A percentile compares a stretch with the other conserved stretches of the same genome.
Evolutionary conservation across 2,113 vertebrate species (phyloP).

Genomic region (Coturnix japonica): DNA sequence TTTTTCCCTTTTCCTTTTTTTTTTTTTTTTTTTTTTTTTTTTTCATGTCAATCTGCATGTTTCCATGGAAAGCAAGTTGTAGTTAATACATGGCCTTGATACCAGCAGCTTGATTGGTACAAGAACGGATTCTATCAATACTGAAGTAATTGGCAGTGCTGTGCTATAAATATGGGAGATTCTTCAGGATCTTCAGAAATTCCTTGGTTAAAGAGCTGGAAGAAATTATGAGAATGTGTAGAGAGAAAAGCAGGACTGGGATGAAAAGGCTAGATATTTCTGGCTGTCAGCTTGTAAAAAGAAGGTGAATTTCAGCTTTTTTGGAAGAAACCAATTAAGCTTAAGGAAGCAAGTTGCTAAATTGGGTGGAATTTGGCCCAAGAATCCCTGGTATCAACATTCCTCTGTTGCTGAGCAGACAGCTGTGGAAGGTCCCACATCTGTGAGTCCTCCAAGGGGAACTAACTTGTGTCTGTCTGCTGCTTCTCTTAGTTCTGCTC

Average conservation of each 20-base stretch:
- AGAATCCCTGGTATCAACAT: not conserved
- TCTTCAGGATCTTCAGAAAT: not conserved
- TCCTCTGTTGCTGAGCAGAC: not conserved
- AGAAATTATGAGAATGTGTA: not conserved
- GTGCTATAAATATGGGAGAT: not conserved
- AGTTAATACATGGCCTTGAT: not conserved
- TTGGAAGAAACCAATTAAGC: not conserved
- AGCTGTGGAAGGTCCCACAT: not conserved
- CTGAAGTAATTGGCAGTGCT: not conserved
- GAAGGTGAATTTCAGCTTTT: not conserved
- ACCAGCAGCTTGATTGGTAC: not conserved
- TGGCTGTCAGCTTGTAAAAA: not conserved
- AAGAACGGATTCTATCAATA: not conserved
- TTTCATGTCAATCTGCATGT: not conserved
- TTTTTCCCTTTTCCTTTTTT: not conserved
- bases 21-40: not conserved
- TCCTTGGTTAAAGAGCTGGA: not conserved
- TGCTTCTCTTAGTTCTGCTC: not conserved
- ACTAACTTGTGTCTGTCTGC: rapidly evolving
- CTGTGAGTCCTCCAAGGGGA: not conserved
- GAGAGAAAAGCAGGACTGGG: not conserved
- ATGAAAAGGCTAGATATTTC: not conserved
- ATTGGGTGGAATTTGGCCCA: not conserved
- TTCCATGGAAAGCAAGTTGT: not conserved
- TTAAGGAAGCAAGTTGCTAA: not conserved